Percentiles rank a stretch among this genome's conserved stretches.
These are phyloP conservation scores for Machaerirhynchus nigripectus DNA, from an alignment of 2,113 vertebrate genomes.

Conservation along the genomic window DNA sequence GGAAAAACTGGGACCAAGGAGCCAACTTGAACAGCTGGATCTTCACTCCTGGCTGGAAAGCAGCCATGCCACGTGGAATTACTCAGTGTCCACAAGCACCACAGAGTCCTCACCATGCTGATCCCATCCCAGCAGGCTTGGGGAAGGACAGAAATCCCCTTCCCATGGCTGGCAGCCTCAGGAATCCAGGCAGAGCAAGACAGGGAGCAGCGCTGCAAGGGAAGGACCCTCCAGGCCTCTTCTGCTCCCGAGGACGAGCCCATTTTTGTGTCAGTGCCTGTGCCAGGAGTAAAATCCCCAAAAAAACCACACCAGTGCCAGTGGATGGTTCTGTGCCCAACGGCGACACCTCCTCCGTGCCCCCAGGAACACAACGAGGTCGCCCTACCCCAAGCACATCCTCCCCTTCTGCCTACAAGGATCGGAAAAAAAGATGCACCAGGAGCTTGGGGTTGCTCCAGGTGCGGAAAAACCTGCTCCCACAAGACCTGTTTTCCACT, in stretches of 20 bases:
- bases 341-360: neutral
- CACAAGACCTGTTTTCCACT: neutral
- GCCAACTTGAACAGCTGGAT: neutral
- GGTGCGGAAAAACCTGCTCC: neutral
- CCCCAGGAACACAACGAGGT: neutral
- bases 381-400: neutral
- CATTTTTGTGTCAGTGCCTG: neutral
- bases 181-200: neutral
- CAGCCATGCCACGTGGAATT: rapidly evolving
- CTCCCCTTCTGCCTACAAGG: neutral
- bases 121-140: neutral
- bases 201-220: neutral
- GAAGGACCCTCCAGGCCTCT: neutral
- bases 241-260: neutral
- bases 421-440: neutral
- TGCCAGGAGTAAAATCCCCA: neutral
- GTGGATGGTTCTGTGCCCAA: rapidly evolving
- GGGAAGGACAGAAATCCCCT: neutral
- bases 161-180: neutral
- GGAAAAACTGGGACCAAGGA: neutral
- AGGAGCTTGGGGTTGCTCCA: neutral
- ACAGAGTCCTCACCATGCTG: rapidly evolving
- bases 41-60: neutral
- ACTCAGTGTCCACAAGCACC: neutral
- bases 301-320: rapidly evolving